Conservation (phyloP, 2,888 invertebrate species). For the Hyalella azteca region DNA sequence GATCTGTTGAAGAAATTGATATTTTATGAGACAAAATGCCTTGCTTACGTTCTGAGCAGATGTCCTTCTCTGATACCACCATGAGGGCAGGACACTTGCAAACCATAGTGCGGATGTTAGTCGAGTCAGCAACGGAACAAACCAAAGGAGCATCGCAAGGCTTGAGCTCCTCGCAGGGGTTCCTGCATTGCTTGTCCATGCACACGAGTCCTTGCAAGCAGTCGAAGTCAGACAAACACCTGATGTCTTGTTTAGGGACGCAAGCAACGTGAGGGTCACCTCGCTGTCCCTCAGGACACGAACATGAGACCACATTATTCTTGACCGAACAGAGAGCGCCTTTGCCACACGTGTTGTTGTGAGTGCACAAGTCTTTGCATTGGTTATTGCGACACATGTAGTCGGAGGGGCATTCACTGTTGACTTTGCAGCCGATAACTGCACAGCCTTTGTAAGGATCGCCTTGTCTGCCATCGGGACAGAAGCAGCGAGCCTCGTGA, state of each 20-base stretch:
- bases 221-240: slow-evolving; percentile 78
- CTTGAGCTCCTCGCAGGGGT: slow-evolving; percentile 72
- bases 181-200: slow-evolving; percentile 76
- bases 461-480: slow-evolving; percentile 61
- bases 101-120: slow-evolving; percentile 64
- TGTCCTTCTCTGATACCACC: slow-evolving; percentile 68
- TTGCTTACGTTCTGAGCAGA: slow-evolving; percentile 54
- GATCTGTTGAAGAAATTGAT: neutral
- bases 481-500: slow-evolving; percentile 62
- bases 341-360: slow-evolving; percentile 67
- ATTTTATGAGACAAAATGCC: neutral
- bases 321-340: slow-evolving; percentile 74
- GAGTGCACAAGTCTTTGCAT: slow-evolving; percentile 71
- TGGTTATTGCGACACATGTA: slow-evolving; percentile 70
- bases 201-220: slow-evolving; percentile 83
- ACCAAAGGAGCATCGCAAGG: slow-evolving; percentile 59
- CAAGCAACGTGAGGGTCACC: slow-evolving; percentile 72
- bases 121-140: slow-evolving; percentile 60
- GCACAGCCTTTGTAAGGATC: slow-evolving; percentile 62
- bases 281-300: slow-evolving; percentile 80
- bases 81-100: slow-evolving; percentile 86
- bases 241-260: slow-evolving; percentile 65
- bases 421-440: slow-evolving; percentile 79
- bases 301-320: slow-evolving; percentile 81
- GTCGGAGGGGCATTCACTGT: slow-evolving; percentile 83